A percentile compares a stretch with the other conserved stretches of the same genome.
Evolutionary conservation across 2,113 vertebrate genomes (phyloP).

Genomic region (Phocoena phocoena): DNA sequence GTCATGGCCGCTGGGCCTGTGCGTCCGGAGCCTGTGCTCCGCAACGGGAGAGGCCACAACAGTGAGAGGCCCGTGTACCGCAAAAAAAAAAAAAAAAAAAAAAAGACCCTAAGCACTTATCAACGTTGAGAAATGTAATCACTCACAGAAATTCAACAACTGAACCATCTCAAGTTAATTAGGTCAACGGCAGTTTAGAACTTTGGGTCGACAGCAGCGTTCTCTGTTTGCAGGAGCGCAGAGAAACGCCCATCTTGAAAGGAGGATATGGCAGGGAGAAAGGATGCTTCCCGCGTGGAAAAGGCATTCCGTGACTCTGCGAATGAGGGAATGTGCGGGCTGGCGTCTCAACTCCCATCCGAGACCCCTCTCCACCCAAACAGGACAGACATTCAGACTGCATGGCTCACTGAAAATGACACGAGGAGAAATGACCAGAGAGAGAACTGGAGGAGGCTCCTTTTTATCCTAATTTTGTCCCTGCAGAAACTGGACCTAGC

Average conservation of each 20-base stretch:
- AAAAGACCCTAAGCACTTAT: accelerated
- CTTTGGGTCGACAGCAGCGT: no score
- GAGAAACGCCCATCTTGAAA: accelerated
- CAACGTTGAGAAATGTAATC: neutral
- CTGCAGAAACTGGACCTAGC: neutral
- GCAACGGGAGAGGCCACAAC: no score
- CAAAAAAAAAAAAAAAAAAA: no score
- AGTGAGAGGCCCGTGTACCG: no score
- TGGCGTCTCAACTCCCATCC: accelerated
- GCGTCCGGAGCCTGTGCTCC: no score
- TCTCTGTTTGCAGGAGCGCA: accelerated
- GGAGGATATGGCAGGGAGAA: accelerated
- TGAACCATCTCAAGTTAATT: neutral
- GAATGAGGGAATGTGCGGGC: accelerated
- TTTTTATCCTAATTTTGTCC: neutral
- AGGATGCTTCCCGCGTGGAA: accelerated
- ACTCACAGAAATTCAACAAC: neutral
- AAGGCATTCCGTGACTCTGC: accelerated
- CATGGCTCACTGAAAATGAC: accelerated
- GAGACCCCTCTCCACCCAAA: accelerated
- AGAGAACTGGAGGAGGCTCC: neutral
- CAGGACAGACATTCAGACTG: neutral
- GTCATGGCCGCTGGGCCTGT: no score
- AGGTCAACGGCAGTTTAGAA: no score
- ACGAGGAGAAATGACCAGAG: neutral